Evolutionary conservation across 2,113 vertebrate species (phyloP), one percentile per base, ranked within the genome.

Genomic region (Epinephelus fuscoguttatus): DNA sequence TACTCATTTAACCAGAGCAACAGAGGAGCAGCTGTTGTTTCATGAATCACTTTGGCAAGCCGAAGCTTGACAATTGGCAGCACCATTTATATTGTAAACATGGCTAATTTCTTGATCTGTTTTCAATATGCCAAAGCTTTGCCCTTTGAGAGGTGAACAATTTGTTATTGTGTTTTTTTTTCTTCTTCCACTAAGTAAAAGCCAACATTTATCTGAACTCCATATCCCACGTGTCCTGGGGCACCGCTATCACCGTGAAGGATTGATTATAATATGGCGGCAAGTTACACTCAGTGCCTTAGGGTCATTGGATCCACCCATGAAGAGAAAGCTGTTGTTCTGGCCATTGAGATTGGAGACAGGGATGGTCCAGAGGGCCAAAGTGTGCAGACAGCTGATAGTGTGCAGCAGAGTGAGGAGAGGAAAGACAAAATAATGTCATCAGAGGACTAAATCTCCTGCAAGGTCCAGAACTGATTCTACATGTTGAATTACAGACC

Each of bases 101-200:
- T 84, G 82, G 84, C 75, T 84, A 63, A 89, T 85, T 89, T 81
- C 80, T 64, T 87, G 72, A 91, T 89, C 87, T 84, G 80, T 87
- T 92, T 91, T 87, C 89, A 87, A 86, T 89, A 89, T 79, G 80
- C 69, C 73, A 82, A 75, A 78, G 78, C 68, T 37, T 49, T 85
- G 70, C 89, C 84, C 71, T 85, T 87, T 88, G 76, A 84, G 64
- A 73, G 70, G 71, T 62, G 23, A 78, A 66, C 66, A 42, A 78
- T 91, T 82, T 82, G 70, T 83, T 79, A 33, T 59, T 84, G 37
- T 63, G 62, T 17, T 2, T n/a, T 53, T 23, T 53, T 19, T 9
- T 18, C 11, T 19, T 40, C 13, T 53, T 1, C 53, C 1, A 14
- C 69, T 61, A 56, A 89, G 75, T 73, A 77, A 70, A 73, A 84